Evolutionary conservation across 2,113 vertebrate species (phyloP).

Genomic region (Seriola rivoliana): DNA sequence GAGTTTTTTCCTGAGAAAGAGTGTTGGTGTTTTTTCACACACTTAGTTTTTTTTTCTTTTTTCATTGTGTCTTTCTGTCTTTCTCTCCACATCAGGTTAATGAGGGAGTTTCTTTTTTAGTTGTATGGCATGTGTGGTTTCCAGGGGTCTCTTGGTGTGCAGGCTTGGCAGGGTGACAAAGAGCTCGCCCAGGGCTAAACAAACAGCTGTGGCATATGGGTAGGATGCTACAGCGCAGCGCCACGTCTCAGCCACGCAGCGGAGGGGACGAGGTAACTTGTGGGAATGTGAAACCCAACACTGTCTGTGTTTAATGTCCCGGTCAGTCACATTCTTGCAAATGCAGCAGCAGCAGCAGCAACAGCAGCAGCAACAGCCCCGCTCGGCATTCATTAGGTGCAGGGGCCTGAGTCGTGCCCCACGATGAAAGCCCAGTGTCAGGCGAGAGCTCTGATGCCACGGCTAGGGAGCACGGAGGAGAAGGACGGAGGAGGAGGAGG

Average conservation of each 20-base stretch:
- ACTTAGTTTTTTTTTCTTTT: not conserved
- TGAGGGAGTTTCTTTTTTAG: conserved; percentile 66
- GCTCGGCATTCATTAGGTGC: conserved; percentile 74
- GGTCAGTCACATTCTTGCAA: conserved; percentile 59
- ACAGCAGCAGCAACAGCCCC: not conserved
- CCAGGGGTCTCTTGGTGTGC: conserved; percentile 56
- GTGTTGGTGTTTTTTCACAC: conserved; percentile 6
- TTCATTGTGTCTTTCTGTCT: conserved; percentile 17
- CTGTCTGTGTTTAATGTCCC: conserved; percentile 61
- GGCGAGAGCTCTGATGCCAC: conserved; percentile 70
- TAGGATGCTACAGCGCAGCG: conserved; percentile 55
- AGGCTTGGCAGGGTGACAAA: conserved; percentile 78
- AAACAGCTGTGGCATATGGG: conserved; percentile 82
- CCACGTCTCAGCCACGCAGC: conserved; percentile 29
- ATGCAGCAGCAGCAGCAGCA: conserved; percentile 27
- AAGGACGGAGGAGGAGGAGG: conserved; percentile 12
- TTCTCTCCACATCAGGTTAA: conserved; percentile 58
- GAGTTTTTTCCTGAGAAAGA: conserved; percentile 28
- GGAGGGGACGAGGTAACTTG: conserved; percentile 10
- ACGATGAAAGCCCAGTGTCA: conserved; percentile 79
- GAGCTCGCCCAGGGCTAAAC: conserved; percentile 74
- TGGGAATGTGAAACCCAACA: conserved; percentile 52
- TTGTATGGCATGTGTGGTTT: conserved; percentile 56
- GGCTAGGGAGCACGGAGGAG: conserved; percentile 44
- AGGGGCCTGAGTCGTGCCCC: conserved; percentile 56